phyloP scores from a whole-genome alignment of 2,888 invertebrate species.

The Leptinotarsa tumamoca region DNA sequence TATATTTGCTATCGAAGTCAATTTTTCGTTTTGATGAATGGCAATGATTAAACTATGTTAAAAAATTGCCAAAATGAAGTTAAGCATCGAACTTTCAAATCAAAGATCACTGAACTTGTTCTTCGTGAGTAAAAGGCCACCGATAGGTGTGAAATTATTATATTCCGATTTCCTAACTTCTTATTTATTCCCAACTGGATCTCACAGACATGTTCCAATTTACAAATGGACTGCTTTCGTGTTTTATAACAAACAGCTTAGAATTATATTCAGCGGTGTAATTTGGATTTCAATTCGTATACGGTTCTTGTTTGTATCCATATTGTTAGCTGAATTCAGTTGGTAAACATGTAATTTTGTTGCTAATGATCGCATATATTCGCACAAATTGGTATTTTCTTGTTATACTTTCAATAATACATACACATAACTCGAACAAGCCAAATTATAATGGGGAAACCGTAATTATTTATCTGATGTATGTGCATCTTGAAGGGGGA shows the following conservation, averaged over 20 bases:
- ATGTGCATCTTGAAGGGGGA: conserved; percentile 22
- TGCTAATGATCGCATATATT: conserved; percentile 37
- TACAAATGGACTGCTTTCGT: conserved; percentile 22
- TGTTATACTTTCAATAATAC: conserved; percentile 42
- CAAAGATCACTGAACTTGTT: too few relatives aligned
- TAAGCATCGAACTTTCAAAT: too few relatives aligned
- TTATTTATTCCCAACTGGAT: not conserved
- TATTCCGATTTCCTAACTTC: not conserved
- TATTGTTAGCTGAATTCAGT: conserved; percentile 33
- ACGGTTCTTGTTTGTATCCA: conserved; percentile 26
- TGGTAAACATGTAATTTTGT: conserved; percentile 42
- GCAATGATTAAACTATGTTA: too few relatives aligned
- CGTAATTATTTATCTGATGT: conserved; percentile 31
- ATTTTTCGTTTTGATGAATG: too few relatives aligned
- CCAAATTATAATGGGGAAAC: conserved; percentile 35
- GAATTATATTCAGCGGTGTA: conserved; percentile 30
- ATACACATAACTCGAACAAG: conserved; percentile 27
- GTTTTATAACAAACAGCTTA: conserved; percentile 26
- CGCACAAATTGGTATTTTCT: conserved; percentile 41
- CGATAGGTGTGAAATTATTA: too few relatives aligned
- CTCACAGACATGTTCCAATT: conserved; percentile 11
- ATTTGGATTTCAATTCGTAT: conserved; percentile 35
- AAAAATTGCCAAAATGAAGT: too few relatives aligned
- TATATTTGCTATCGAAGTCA: too few relatives aligned
- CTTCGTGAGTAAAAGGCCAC: too few relatives aligned